These are phyloP conservation scores for Bicyclus anynana DNA, from an alignment of 1,140 invertebrate species.

Conservation along the genomic window DNA sequence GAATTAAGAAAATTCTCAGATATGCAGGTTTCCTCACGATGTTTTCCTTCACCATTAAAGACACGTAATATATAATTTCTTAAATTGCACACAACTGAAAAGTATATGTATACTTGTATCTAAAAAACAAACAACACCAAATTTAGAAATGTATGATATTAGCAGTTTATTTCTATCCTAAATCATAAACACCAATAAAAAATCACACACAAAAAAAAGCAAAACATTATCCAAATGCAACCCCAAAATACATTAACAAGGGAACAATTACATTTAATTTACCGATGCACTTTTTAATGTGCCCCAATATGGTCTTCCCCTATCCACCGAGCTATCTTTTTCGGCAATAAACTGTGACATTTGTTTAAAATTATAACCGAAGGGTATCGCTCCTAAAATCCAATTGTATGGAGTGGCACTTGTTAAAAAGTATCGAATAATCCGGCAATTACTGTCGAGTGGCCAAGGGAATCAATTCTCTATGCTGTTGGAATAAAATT, in stretches of 20 bases:
- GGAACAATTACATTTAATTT: constrained; percentile 75
- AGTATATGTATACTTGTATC: too few relatives aligned
- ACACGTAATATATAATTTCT: too few relatives aligned
- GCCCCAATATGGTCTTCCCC: constrained; percentile 55
- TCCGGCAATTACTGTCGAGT: constrained; percentile 18
- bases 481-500: constrained; percentile 11
- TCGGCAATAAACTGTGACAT: constrained; percentile 67
- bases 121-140: too few relatives aligned
- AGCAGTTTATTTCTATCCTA: too few relatives aligned
- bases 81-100: too few relatives aligned
- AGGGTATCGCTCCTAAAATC: constrained; percentile 66
- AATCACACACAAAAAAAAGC: neutral
- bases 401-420: constrained; percentile 66
- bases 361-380: constrained; percentile 71
- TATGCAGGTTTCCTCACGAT: too few relatives aligned
- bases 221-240: constrained; percentile 15
- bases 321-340: constrained; percentile 38
- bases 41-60: too few relatives aligned
- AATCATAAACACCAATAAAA: neutral
- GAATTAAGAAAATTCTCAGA: too few relatives aligned
- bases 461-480: constrained; percentile 7
- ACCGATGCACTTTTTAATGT: constrained; percentile 67
- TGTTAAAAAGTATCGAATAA: constrained; percentile 43
- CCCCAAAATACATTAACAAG: constrained; percentile 49
- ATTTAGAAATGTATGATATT: neutral